phyloP scores from a whole-genome alignment of 1,140 invertebrate genomes.

The Lanistes nyassanus region DNA sequence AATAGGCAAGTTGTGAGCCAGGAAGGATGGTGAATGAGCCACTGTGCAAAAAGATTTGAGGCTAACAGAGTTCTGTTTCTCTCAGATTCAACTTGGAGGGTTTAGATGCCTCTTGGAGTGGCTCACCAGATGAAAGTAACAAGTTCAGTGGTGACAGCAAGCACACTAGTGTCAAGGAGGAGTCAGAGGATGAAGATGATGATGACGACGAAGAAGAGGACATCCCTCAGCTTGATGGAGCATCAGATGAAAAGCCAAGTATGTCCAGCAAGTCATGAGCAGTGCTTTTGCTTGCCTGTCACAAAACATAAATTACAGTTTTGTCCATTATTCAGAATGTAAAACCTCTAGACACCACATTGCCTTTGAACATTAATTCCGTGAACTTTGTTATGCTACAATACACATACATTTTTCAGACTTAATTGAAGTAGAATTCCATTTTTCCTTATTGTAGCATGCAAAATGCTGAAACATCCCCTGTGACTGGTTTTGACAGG shows the following conservation, averaged over 20 bases:
- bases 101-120: slow-evolving; percentile 50
- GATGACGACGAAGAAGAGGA: slow-evolving; percentile 40
- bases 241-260: slow-evolving; percentile 56
- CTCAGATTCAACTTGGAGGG: slow-evolving; percentile 40
- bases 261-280: slow-evolving; percentile 19
- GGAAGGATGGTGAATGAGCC: background rate
- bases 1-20: too few relatives aligned
- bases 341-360: background rate
- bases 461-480: background rate
- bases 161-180: slow-evolving; percentile 27
- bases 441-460: background rate
- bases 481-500: background rate
- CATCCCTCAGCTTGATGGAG: slow-evolving; percentile 62
- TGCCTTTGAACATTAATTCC: background rate
- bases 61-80: slow-evolving; percentile 10
- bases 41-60: background rate
- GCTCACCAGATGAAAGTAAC: slow-evolving; percentile 1
- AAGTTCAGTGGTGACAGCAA: slow-evolving; percentile 3
- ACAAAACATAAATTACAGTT: background rate
- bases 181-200: slow-evolving; percentile 29
- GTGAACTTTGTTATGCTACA: background rate
- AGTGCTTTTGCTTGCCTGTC: background rate
- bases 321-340: background rate
- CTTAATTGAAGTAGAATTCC: too few relatives aligned
- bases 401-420: background rate